phyloP scores from a whole-genome alignment of 2,797 vertebrate genomes.

The Lutjanus argentimaculatus region DNA sequence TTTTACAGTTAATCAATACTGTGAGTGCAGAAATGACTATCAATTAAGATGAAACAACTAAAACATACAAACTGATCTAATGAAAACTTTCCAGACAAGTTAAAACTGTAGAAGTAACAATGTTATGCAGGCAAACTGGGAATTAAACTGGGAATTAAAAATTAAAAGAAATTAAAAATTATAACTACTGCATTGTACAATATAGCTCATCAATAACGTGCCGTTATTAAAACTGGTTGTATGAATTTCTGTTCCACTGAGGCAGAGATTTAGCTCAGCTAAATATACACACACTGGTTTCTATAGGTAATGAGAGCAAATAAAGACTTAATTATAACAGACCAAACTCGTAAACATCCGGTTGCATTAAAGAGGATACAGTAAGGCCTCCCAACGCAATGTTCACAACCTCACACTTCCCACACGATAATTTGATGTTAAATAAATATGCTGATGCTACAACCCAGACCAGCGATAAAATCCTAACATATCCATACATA shows the following conservation, averaged over 20 bases:
- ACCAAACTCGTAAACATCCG: background rate
- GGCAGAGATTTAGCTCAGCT: conserved; percentile 15
- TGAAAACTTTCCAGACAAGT: background rate
- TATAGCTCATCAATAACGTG: background rate
- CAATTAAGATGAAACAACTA: background rate
- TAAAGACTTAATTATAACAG: conserved; percentile 15
- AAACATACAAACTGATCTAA: background rate
- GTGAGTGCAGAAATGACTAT: background rate
- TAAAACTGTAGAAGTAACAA: background rate
- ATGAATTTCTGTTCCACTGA: background rate
- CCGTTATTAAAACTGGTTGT: background rate
- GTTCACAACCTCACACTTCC: conserved; percentile 22
- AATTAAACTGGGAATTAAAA: background rate
- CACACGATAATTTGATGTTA: background rate
- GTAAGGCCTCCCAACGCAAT: conserved; percentile 12
- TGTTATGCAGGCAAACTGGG: background rate
- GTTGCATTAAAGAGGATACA: conserved; percentile 15
- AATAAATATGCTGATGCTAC: conserved; percentile 1
- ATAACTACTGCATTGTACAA: background rate
- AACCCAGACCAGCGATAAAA: background rate
- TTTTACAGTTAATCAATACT: background rate
- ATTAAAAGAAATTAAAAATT: background rate
- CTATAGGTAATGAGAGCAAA: background rate
- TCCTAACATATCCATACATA: background rate
- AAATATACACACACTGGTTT: background rate